Conservation (phyloP, 2,888 invertebrate genomes). For the Drosophila incognita region DNA sequence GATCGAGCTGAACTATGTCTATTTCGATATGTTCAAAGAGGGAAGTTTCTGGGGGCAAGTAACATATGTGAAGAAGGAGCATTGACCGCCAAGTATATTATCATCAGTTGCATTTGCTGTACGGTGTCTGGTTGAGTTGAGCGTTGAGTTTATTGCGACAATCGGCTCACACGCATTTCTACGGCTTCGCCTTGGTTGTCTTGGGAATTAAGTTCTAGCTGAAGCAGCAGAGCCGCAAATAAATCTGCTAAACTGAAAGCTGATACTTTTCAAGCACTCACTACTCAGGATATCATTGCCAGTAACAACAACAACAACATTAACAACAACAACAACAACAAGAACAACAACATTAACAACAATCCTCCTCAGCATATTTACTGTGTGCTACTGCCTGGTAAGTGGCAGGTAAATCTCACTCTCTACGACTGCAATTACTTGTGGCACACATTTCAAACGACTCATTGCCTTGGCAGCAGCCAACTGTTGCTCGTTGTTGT, state of each 20-base stretch:
- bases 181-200: slow-evolving; percentile 55
- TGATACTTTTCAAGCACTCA: slow-evolving; percentile 55
- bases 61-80: slow-evolving; percentile 10
- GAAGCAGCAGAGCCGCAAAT: slow-evolving; percentile 34
- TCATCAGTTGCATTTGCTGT: slow-evolving; percentile 26
- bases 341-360: not conserved
- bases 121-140: slow-evolving; percentile 14
- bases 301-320: not conserved
- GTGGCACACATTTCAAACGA: slow-evolving; percentile 9
- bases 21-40: not conserved
- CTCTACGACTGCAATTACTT: slow-evolving; percentile 10
- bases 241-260: slow-evolving; percentile 62
- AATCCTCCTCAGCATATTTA: slow-evolving; percentile 1
- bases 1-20: not conserved
- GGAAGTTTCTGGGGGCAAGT: not conserved
- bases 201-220: slow-evolving; percentile 36
- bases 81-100: slow-evolving; percentile 35
- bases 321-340: not conserved
- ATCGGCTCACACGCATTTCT: slow-evolving; percentile 59
- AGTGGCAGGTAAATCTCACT: slow-evolving; percentile 36
- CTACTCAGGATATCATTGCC: slow-evolving; percentile 19
- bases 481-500: slow-evolving; percentile 53
- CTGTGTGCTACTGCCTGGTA: slow-evolving; percentile 5
- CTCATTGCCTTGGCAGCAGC: slow-evolving; percentile 14
- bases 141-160: slow-evolving; percentile 48